These are phyloP conservation scores for Phalacrocorax pelagicus DNA, from an alignment of 2,113 vertebrate species.

Conservation along the genomic window DNA sequence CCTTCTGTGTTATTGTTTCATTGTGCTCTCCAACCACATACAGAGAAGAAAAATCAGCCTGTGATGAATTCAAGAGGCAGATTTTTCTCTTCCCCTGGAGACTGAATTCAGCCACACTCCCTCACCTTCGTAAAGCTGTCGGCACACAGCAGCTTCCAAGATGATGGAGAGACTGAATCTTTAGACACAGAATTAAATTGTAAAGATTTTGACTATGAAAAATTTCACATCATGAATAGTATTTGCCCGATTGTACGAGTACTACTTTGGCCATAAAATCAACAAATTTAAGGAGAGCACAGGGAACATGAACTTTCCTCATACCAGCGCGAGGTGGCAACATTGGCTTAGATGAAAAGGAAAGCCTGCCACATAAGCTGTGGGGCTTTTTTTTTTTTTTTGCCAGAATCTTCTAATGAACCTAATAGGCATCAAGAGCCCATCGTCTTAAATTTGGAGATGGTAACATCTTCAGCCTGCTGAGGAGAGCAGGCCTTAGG, in stretches of 20 bases:
- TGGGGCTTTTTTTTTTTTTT: neutral
- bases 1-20: neutral
- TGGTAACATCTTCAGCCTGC: accelerated
- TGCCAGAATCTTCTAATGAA: slow-evolving; percentile 26
- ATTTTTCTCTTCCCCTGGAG: neutral
- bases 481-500: neutral
- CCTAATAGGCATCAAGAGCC: neutral
- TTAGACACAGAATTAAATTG: neutral
- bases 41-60: neutral
- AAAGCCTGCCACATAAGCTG: neutral
- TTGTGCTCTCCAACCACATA: neutral
- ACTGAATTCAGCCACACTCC: neutral
- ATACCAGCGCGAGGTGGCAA: neutral
- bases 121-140: neutral
- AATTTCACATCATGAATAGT: neutral
- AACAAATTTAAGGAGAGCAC: accelerated
- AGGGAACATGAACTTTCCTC: neutral
- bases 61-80: neutral
- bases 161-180: neutral
- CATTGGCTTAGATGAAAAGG: neutral
- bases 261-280: accelerated
- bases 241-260: accelerated
- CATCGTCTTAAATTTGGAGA: neutral
- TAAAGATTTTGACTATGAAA: accelerated
- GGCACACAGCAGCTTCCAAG: neutral